A percentile compares a stretch with the other conserved stretches of the same genome.
Evolutionary conservation across 1,140 invertebrate species (phyloP).

Genomic region (Trypoxylus dichotomus): DNA sequence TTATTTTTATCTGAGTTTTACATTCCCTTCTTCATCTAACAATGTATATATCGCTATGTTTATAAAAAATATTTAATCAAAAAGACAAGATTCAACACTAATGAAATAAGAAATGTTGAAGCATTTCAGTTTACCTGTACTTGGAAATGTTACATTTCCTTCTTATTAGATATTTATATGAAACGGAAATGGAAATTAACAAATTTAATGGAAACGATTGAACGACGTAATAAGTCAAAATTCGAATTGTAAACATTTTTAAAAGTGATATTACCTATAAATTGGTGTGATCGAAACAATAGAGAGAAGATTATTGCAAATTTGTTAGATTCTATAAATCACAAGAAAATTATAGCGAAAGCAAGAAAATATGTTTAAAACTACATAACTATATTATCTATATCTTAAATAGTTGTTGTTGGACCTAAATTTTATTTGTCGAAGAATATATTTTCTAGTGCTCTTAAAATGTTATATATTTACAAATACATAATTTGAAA

Average conservation of each 20-base stretch:
- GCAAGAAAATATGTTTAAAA: background rate
- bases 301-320: background rate
- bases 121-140: background rate
- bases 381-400: background rate
- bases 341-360: background rate
- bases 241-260: background rate
- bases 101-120: background rate
- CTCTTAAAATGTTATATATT: background rate
- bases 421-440: background rate
- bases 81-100: background rate
- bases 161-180: background rate
- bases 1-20: background rate
- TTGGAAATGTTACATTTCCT: too few species aligned
- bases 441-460: background rate
- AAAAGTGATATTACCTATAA: background rate
- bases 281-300: background rate
- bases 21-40: background rate
- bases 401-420: background rate
- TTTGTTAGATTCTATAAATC: slow-evolving; percentile 1
- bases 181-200: background rate
- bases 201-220: background rate
- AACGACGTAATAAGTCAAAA: background rate
- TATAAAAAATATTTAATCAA: background rate
- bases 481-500: background rate
- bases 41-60: background rate